Percentiles rank a stretch among this genome's conserved stretches.
These are phyloP conservation scores for Hexactinellida sp. DNA, from an alignment of 37 sponge, comb jelly and placozoan genomes.

Conservation along the genomic window DNA sequence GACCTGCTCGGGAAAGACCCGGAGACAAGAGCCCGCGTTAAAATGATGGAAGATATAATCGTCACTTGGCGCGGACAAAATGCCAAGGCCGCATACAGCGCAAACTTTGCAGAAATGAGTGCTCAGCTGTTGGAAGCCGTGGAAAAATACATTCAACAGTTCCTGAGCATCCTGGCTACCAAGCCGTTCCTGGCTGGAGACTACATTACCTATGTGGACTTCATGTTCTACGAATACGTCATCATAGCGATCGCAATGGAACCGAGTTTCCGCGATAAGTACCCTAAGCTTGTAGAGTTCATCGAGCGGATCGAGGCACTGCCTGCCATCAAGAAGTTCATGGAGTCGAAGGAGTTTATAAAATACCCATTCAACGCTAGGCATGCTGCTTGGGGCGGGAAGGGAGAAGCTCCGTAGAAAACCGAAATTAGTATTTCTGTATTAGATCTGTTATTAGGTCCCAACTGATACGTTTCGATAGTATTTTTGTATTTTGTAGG, in stretches of 20 bases:
- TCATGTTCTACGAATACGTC: slow-evolving; percentile 45
- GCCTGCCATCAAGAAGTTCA: slow-evolving; percentile 64
- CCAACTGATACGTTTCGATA: too few species aligned
- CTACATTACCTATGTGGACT: slow-evolving; percentile 58
- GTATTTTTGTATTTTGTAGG: too few species aligned
- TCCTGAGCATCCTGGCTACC: not conserved
- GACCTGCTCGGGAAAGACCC: not conserved
- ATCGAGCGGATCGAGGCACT: slow-evolving; percentile 32
- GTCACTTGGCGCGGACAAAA: not conserved
- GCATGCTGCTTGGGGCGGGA: slow-evolving; percentile 27
- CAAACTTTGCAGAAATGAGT: not conserved
- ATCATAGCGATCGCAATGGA: not conserved
- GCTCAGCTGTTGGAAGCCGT: not conserved
- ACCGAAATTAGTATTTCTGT: too few species aligned
- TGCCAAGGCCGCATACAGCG: not conserved
- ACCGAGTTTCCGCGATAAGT: not conserved
- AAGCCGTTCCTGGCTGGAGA: not conserved
- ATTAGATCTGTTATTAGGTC: too few species aligned
- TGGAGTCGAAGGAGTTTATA: slow-evolving; percentile 41
- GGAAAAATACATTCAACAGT: not conserved
- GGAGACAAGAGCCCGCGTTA: not conserved
- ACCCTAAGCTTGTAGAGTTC: not conserved
- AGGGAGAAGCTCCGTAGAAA: not conserved
- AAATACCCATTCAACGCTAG: slow-evolving; percentile 44
- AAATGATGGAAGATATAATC: not conserved